Evolutionary conservation across 2,113 vertebrate genomes (phyloP).

Genomic region (Canis aureus): DNA sequence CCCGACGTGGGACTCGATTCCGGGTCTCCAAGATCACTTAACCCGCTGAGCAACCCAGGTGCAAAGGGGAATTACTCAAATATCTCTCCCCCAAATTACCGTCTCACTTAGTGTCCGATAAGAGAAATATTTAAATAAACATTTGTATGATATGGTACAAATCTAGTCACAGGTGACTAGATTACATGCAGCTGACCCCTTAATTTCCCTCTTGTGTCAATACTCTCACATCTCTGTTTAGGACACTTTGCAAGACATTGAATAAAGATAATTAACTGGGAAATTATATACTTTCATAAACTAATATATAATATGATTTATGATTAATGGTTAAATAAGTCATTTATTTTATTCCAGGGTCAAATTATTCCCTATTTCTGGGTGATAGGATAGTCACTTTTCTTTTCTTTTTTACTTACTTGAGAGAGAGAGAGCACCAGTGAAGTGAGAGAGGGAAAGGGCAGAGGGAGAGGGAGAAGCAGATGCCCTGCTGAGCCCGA

Average conservation of each 20-base stretch:
- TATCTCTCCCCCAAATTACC: not conserved
- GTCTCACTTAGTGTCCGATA: not conserved
- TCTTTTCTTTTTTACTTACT: not conserved
- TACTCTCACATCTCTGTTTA: not conserved
- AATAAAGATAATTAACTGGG: not conserved
- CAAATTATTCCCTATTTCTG: not conserved
- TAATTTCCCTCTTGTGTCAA: not conserved
- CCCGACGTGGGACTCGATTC: no score
- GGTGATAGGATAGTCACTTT: not conserved
- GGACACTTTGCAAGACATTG: not conserved
- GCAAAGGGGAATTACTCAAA: not conserved
- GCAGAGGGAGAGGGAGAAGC: no score
- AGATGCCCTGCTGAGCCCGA: no score
- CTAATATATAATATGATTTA: not conserved
- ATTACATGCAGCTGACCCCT: not conserved
- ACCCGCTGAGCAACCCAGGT: no score
- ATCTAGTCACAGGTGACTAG: not conserved
- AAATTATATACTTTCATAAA: not conserved
- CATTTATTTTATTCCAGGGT: conserved; percentile 9
- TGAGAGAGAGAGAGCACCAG: no score
- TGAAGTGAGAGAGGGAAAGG: no score
- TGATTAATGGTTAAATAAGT: not conserved
- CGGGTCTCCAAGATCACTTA: no score
- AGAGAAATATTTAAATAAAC: not conserved
- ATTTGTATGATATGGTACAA: not conserved